Evolutionary conservation across 2,888 invertebrate species (phyloP).

Genomic region (Ecliptopera silaceata): DNA sequence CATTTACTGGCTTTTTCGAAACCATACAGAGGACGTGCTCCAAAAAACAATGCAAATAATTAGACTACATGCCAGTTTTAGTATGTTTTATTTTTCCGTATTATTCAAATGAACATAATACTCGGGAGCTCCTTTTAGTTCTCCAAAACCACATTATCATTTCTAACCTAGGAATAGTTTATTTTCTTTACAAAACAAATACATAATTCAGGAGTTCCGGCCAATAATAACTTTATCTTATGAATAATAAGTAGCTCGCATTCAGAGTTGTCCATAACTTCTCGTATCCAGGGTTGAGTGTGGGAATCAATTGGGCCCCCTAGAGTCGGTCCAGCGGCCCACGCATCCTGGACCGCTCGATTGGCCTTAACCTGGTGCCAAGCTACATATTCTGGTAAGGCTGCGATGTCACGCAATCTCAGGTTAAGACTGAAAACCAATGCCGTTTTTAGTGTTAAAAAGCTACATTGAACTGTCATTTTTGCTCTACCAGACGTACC

Average conservation of each 20-base stretch:
- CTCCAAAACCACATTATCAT: background rate
- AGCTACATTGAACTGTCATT: too few relatives aligned
- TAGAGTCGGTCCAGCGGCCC: background rate
- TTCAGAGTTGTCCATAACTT: conserved; percentile 15
- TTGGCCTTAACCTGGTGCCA: background rate
- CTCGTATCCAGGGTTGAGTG: conserved; percentile 10
- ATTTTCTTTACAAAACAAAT: conserved; percentile 11
- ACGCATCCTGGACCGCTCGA: background rate
- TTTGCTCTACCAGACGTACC: too few relatives aligned
- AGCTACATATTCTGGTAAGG: too few relatives aligned
- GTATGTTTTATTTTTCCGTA: too few relatives aligned
- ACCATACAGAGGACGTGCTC: too few relatives aligned
- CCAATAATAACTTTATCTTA: conserved; percentile 18
- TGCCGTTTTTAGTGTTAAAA: too few relatives aligned
- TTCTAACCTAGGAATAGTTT: background rate
- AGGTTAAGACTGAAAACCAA: too few relatives aligned
- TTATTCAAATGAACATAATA: background rate
- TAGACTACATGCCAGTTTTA: too few relatives aligned
- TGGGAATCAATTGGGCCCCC: conserved; percentile 22
- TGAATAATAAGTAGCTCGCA: conserved; percentile 20
- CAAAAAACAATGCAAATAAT: too few relatives aligned
- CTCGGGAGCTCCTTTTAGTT: background rate
- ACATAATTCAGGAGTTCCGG: conserved; percentile 17
- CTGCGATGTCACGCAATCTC: too few relatives aligned
- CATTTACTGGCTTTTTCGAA: too few relatives aligned